Conservation (phyloP, 2,113 vertebrate species). For the Pipra filicauda region DNA sequence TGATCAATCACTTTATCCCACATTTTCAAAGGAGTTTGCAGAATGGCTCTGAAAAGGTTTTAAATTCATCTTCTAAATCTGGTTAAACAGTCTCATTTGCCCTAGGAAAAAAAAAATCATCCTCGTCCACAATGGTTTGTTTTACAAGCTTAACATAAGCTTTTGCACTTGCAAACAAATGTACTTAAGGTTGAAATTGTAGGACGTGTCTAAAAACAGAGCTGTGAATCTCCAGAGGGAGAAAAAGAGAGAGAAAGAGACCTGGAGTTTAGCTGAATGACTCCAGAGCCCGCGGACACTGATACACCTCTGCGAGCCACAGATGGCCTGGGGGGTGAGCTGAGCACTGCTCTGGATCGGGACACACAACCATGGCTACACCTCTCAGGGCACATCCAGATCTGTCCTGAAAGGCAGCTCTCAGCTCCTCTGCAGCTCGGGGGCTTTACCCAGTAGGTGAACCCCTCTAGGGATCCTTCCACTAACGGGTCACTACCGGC, state of each 20-base stretch:
- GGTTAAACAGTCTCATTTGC: background rate
- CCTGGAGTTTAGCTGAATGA: background rate
- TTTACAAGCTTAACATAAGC: background rate
- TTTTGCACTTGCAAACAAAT: background rate
- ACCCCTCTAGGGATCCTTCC: rapidly evolving
- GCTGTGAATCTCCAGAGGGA: slow-evolving; percentile 5
- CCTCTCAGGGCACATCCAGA: background rate
- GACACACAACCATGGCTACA: rapidly evolving
- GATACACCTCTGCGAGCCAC: background rate
- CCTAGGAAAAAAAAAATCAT: background rate
- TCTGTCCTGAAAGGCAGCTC: background rate
- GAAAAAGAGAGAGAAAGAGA: slow-evolving; percentile 48
- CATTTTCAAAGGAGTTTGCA: background rate
- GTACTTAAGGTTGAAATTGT: background rate
- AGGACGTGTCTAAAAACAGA: background rate
- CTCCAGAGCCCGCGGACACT: background rate
- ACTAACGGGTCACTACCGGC: background rate
- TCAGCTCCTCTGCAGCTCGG: background rate
- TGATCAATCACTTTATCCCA: background rate
- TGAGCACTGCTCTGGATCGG: background rate
- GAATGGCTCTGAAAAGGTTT: background rate
- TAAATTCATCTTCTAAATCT: background rate
- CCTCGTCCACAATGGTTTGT: background rate
- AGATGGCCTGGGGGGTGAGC: rapidly evolving
- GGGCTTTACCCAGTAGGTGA: background rate